Percentiles rank a stretch among this genome's conserved stretches.
phyloP scores from a whole-genome alignment of 2,888 invertebrate species.

The Aphodius sticticus region DNA sequence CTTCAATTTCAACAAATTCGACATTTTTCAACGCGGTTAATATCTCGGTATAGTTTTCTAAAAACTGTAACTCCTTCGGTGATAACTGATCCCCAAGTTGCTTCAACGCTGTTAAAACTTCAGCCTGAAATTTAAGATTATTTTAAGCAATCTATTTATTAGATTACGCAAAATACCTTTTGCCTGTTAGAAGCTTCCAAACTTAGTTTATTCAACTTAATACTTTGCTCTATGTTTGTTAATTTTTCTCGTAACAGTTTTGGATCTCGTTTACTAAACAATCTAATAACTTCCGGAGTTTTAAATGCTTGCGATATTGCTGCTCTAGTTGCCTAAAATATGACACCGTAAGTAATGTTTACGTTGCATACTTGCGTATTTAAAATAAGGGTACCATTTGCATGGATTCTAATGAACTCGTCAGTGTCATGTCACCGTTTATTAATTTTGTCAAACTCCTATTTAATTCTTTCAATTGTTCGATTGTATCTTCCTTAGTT shows the following conservation, averaged over 20 bases:
- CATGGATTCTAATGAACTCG: conserved; percentile 71
- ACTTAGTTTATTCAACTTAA: conserved; percentile 67
- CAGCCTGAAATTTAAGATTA: conserved; percentile 54
- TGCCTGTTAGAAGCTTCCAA: conserved; percentile 62
- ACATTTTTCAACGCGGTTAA: conserved; percentile 56
- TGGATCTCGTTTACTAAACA: conserved; percentile 77
- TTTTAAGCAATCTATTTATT: conserved; percentile 27
- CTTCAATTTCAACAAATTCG: conserved; percentile 60
- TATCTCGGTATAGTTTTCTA: conserved; percentile 60
- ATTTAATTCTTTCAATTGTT: conserved; percentile 75
- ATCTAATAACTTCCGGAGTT: conserved; percentile 76
- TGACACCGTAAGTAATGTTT: conserved; percentile 10
- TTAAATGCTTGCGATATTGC: conserved; percentile 78
- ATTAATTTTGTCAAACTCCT: conserved; percentile 69
- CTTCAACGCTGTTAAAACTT: conserved; percentile 62
- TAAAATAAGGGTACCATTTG: conserved; percentile 63
- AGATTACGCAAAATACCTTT: conserved; percentile 54
- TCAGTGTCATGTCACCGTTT: conserved; percentile 73
- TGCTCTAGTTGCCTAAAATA: conserved; percentile 71
- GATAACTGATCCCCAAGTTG: conserved; percentile 64
- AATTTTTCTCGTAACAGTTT: conserved; percentile 69
- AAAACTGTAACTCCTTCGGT: conserved; percentile 60
- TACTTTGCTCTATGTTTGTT: conserved; percentile 66
- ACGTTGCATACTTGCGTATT: conserved; percentile 8
- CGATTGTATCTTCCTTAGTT: conserved; percentile 73